Base-by-base conservation (phyloP, 2,888 invertebrate genomes). In the Chloroclysta siterata region DNA sequence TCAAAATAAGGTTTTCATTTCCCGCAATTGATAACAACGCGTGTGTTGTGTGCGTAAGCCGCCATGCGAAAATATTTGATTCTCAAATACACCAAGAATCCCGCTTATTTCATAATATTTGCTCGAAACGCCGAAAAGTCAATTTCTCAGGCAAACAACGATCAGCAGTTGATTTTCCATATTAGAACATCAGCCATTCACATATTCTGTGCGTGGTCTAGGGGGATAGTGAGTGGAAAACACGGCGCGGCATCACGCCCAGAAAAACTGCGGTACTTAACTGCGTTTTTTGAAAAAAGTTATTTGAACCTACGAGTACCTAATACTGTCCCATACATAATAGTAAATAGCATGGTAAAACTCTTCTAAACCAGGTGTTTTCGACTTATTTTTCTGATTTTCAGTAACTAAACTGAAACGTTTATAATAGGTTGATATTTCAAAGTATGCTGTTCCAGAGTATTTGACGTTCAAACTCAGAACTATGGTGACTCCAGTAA, bases 121-220 rank as follows among this genome's bases (percentile, higher is more conserved):
- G 68, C 71, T 59, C 67, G 72, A 68, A 71, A 72, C 68, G 72
- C 72, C 70, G 71, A 70, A 63, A 74, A 79, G 74, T 77, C 79
- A 79, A 82, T 79, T 80, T 73, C 74, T 73, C 71, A 71, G 74
- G 75, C 81, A 83, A 85, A 82, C 80, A 83, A 73, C 85, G 81
- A 87, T 88, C 86, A 82, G 75, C 74, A 84, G 88, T 89, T 89
- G 89, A 88, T 89, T 89, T 89, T 89, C 87, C 83, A 80, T 84
- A 88, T 89, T 87, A 89, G 84, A 78, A 70, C 75, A 85, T 82
- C 81, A 81, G 75, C 74, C 79, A 78, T 82, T 84, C 84, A 85
- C 80, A 86, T 84, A 85, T 85, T 85, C 85, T 76, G 78, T 74
- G 75, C 75, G 73, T 69, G 77, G 70, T 74, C 74, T 76, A 54